A percentile compares a stretch with the other conserved stretches of the same genome.
These are phyloP conservation scores for Mamestra configurata DNA, from an alignment of 1,140 invertebrate species.

Conservation along the genomic window DNA sequence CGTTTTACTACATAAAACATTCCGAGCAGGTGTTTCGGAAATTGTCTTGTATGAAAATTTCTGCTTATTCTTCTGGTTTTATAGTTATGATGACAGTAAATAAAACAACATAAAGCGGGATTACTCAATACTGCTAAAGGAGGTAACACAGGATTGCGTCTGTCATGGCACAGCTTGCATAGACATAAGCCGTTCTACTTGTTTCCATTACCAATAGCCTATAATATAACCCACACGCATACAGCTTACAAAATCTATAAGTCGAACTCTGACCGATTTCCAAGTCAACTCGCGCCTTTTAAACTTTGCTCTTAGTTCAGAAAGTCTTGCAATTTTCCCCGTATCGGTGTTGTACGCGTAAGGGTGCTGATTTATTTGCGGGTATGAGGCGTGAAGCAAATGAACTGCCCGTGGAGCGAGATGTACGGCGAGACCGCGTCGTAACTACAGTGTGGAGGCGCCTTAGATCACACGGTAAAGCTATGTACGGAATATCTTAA, in stretches of 20 bases:
- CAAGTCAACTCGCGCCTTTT: not conserved
- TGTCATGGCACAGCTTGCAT: not conserved
- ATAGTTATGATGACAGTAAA: not conserved
- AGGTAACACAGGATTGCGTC: not conserved
- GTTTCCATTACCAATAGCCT: not conserved
- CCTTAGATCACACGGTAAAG: conserved; percentile 67
- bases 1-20: conserved; percentile 46
- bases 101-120: not conserved
- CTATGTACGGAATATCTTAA: conserved; percentile 62
- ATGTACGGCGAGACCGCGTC: conserved; percentile 75
- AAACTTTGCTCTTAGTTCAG: conserved; percentile 44
- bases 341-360: conserved; percentile 47
- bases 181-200: not conserved
- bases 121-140: not conserved
- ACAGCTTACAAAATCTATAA: not conserved
- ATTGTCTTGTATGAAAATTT: conserved; percentile 35
- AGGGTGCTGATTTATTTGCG: conserved; percentile 85
- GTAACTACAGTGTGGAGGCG: conserved; percentile 67
- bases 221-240: not conserved
- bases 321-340: conserved; percentile 50
- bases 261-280: not conserved
- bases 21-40: conserved; percentile 39
- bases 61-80: conserved; percentile 28
- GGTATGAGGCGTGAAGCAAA: conserved; percentile 85
- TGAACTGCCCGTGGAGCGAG: conserved; percentile 78